phyloP scores from a whole-genome alignment of 2,113 vertebrate species.

The Orientallactaga bullata region DNA sequence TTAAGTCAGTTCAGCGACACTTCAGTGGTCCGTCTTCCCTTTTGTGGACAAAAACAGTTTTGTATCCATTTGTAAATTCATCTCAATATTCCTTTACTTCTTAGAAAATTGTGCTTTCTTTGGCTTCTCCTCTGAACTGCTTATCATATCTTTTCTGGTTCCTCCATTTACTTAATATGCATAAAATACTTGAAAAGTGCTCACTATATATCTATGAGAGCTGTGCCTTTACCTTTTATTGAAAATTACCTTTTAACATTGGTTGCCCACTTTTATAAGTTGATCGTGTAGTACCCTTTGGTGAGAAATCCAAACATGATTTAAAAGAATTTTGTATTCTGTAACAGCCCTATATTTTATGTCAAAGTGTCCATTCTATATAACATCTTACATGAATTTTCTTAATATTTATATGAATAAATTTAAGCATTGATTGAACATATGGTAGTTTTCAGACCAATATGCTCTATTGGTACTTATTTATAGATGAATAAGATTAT shows the following conservation, averaged over 20 bases:
- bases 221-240: background rate
- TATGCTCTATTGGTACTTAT: background rate
- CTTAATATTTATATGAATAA: slow-evolving; percentile 38
- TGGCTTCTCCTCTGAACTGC: slow-evolving; percentile 29
- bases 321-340: slow-evolving; percentile 26
- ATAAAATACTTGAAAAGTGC: slow-evolving; percentile 15
- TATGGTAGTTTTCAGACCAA: slow-evolving; percentile 7
- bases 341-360: background rate
- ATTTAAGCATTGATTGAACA: background rate
- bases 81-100: slow-evolving; percentile 11
- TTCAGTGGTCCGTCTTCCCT: background rate
- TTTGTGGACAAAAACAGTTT: background rate
- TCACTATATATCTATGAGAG: slow-evolving; percentile 47
- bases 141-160: slow-evolving; percentile 4
- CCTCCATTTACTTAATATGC: slow-evolving; percentile 12
- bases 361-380: background rate
- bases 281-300: background rate
- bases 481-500: background rate
- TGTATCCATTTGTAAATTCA: slow-evolving; percentile 14
- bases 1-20: background rate
- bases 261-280: slow-evolving; percentile 29
- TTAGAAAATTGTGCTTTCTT: slow-evolving; percentile 20
- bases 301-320: slow-evolving; percentile 47
- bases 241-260: slow-evolving; percentile 44
- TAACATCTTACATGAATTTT: slow-evolving; percentile 30